Base-by-base conservation (phyloP, 1,140 invertebrate species). In the Batillaria attramentaria region DNA sequence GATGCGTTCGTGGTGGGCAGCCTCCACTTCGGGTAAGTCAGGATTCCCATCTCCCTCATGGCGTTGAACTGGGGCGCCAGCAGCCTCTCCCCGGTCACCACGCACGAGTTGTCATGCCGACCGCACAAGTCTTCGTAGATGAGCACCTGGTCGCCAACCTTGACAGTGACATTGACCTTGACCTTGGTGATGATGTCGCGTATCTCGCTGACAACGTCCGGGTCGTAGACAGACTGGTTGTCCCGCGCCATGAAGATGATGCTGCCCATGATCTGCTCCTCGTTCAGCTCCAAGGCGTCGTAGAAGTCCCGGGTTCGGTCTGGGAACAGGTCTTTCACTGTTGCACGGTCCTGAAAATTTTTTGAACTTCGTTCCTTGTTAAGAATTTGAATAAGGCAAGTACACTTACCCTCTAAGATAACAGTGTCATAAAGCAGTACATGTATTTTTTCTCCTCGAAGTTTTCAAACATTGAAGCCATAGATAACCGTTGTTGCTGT, bases 231-330 rank as follows among this genome's bases (percentile, higher is more conserved):
- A n/a, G 73, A 75, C 28, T 31, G 35, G 73, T 75, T 75, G 70
- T 72, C 6, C 35, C 57, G 28, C 24, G 54, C 73, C 35, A 13
- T n/a, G 73, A 75, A 75, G 54, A 75, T 75, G 73, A 75, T 33
- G 73, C 54, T 62, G 35, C 54, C 73, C 73, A 75, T 75, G 73
- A 75, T 75, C 73, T 75, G 73, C 39, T 75, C 39, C 28, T 75
- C 73, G 39, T 31, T 75, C 4, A 75, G 54, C 54, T 75, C 73
- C 73, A 75, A 28, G n/a, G 73, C 73, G 73, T 75, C 73, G 54
- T 75, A 75, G 35, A 28, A n/a, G 57, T 75, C 54, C 5, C 31
- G 54, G 3, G 73, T 75, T 13, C 39, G 54, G 62, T 79, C 78
- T n/a, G 78, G 72, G 46, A 79, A 79, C 28, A 75, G 65, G 13